These are phyloP conservation scores for Tympanoctomys barrerae DNA, from an alignment of 2,797 vertebrate species.

Conservation along the genomic window DNA sequence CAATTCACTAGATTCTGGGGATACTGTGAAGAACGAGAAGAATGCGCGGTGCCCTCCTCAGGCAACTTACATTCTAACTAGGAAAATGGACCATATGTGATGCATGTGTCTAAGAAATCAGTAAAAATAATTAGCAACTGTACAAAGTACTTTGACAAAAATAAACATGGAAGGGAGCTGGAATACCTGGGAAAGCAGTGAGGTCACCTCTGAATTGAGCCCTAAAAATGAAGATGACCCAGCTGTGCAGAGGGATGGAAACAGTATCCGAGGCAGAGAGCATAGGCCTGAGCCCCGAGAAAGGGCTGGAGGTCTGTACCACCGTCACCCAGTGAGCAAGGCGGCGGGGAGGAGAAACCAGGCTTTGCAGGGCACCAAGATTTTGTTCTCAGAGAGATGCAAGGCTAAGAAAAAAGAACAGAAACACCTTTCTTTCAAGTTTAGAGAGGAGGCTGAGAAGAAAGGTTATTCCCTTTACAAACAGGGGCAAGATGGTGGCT, in stretches of 20 bases:
- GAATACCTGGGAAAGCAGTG: not conserved
- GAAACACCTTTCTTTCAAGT: not conserved
- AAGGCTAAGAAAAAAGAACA: not conserved
- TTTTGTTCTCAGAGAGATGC: not conserved
- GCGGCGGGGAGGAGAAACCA: not conserved
- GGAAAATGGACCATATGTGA: not conserved
- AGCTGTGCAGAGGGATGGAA: not conserved
- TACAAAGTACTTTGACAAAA: not conserved
- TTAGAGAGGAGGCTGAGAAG: not conserved
- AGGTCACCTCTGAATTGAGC: not conserved
- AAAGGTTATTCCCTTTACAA: not conserved
- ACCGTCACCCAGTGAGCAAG: not conserved
- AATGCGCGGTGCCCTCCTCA: not conserved
- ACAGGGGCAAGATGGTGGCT: not conserved
- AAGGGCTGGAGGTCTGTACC: not conserved
- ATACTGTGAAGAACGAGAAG: not conserved
- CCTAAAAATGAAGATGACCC: not conserved
- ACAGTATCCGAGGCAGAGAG: not conserved
- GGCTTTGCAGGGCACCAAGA: rapidly evolving
- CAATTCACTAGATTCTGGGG: not conserved
- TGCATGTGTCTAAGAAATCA: not conserved
- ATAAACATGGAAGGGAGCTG: not conserved
- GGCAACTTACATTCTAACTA: not conserved
- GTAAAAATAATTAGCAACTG: not conserved
- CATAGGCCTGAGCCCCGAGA: not conserved